These are phyloP conservation scores for Sinocyclocheilus maitianheensis DNA, from an alignment of 2,113 vertebrate genomes.

Conservation along the genomic window DNA sequence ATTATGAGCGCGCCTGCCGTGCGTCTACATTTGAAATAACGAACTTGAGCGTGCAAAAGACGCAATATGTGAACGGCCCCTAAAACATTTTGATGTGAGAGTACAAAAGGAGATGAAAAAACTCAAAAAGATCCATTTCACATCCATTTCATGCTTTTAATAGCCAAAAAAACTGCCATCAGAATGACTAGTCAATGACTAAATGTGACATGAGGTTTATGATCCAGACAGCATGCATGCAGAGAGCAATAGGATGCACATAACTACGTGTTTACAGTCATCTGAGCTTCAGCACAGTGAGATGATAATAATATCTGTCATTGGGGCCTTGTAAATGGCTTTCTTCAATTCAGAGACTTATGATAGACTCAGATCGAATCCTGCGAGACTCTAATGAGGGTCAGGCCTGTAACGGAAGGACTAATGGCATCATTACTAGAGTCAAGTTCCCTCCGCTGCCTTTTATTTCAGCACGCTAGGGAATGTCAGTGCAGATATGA, in stretches of 20 bases:
- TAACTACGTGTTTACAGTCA: not conserved
- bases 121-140: not conserved
- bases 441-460: constrained; percentile 5
- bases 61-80: no score
- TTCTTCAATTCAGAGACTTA: not conserved
- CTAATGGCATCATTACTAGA: constrained; percentile 28
- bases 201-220: not conserved
- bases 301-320: not conserved
- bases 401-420: not conserved
- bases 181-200: not conserved
- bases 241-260: not conserved
- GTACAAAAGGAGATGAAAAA: no score
- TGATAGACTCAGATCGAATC: not conserved
- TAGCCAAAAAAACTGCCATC: no score
- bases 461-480: constrained; percentile 27
- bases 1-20: no score
- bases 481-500: constrained; percentile 30
- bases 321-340: not conserved
- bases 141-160: no score
- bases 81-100: no score
- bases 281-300: not conserved
- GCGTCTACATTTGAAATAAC: no score
- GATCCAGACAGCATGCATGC: not conserved
- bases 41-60: no score
- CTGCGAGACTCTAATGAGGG: constrained; percentile 5